phyloP scores from a whole-genome alignment of 2,797 vertebrate genomes.

The Microhierax caerulescens region DNA sequence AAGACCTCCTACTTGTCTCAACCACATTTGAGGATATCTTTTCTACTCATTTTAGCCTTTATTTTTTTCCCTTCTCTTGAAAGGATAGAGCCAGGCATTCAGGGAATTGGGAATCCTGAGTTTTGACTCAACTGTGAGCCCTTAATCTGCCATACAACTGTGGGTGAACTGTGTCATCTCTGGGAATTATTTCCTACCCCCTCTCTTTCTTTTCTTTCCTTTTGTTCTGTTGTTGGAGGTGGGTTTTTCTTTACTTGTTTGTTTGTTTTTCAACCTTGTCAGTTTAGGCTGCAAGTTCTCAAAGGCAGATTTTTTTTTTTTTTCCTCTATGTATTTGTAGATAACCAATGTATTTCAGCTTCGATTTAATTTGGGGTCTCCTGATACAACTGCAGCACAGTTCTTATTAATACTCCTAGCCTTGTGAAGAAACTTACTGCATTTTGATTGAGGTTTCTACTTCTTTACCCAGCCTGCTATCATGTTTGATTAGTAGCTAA shows the following conservation, averaged over 20 bases:
- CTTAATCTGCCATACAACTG: background rate
- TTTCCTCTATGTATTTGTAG: background rate
- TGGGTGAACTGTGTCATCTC: background rate
- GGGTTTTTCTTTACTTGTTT: background rate
- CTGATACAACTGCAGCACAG: background rate
- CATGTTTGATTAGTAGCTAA: background rate
- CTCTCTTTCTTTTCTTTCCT: background rate
- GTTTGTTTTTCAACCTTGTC: background rate
- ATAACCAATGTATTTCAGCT: background rate
- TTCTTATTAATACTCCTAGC: background rate
- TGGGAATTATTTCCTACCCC: background rate
- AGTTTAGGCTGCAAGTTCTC: background rate
- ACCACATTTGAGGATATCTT: background rate
- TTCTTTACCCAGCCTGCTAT: background rate
- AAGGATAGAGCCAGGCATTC: background rate
- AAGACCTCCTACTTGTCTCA: background rate
- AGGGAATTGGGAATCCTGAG: background rate
- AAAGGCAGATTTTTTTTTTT: background rate
- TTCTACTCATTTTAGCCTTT: background rate
- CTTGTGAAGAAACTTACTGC: background rate
- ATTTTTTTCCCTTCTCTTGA: background rate
- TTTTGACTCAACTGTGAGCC: background rate
- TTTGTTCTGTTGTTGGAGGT: background rate
- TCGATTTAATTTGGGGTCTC: background rate
- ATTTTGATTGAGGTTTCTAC: background rate